These are phyloP conservation scores for Mesocentrotus franciscanus DNA, from an alignment of 53 echinoderm and acorn worm species.

Conservation along the genomic window DNA sequence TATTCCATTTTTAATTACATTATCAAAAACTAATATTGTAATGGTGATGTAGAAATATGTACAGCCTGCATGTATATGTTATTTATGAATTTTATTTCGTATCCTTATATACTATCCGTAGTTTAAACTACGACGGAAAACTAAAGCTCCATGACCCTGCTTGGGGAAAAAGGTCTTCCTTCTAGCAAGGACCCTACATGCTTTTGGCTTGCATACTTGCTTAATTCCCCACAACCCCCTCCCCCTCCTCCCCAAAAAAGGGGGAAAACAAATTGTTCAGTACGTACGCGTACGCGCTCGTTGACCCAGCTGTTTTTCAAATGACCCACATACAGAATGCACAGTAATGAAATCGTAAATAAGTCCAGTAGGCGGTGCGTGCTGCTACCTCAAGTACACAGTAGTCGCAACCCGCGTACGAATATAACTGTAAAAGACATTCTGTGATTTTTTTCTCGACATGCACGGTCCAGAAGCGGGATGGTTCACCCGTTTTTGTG, in stretches of 20 bases:
- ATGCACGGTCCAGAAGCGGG: slow-evolving; percentile 55
- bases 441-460: not conserved
- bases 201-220: too few relatives aligned
- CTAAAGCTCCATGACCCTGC: too few relatives aligned
- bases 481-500: slow-evolving; percentile 61
- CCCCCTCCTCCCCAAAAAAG: not conserved
- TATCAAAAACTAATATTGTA: too few relatives aligned
- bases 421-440: not conserved
- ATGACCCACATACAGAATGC: not conserved
- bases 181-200: too few relatives aligned
- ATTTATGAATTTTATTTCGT: too few relatives aligned
- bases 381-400: not conserved
- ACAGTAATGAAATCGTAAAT: not conserved
- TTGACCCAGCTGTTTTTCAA: slow-evolving; percentile 30
- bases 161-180: too few relatives aligned
- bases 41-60: too few relatives aligned
- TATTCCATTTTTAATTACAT: too few relatives aligned
- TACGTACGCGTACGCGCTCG: slow-evolving; percentile 42
- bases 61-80: too few relatives aligned
- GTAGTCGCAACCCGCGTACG: not conserved
- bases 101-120: too few relatives aligned
- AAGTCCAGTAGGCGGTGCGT: not conserved
- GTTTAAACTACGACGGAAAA: too few relatives aligned
- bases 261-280: not conserved
- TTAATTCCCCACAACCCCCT: not conserved